Conservation (phyloP, 2,797 vertebrate genomes). For the Onychomys torridus region DNA sequence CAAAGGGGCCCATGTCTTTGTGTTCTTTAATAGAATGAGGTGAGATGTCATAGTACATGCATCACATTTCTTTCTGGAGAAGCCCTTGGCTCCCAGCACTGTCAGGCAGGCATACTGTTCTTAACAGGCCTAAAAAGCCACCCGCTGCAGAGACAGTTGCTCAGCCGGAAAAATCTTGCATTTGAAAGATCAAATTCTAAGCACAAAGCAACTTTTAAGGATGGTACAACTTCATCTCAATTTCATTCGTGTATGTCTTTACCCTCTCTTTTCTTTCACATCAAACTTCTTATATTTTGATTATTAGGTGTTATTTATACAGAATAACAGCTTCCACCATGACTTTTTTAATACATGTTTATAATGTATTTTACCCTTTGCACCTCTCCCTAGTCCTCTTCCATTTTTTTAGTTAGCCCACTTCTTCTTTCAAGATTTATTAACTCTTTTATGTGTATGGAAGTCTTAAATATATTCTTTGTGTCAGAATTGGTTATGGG, state of each 20-base stretch:
- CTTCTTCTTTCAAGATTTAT: not conserved
- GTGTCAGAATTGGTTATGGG: not conserved
- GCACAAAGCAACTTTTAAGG: not conserved
- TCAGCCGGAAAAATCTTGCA: too few species aligned
- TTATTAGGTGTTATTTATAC: not conserved
- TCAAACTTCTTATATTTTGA: not conserved
- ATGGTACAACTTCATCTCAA: not conserved
- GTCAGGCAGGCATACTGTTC: not conserved
- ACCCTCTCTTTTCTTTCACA: not conserved
- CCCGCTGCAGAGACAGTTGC: too few species aligned
- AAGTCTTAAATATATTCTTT: conserved; percentile 10
- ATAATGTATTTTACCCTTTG: not conserved
- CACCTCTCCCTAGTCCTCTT: not conserved
- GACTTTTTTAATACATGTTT: too few species aligned
- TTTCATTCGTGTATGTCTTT: not conserved
- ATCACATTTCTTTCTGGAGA: not conserved
- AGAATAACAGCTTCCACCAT: not conserved
- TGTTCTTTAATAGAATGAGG: not conserved
- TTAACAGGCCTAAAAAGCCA: not conserved
- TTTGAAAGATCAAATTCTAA: not conserved
- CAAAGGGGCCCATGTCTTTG: not conserved
- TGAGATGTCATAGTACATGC: not conserved
- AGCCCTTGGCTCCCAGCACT: not conserved
- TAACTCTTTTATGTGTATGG: not conserved
- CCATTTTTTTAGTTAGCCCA: not conserved